Conservation (phyloP, 2,113 vertebrate species). For the Pogonocichla stellata region DNA sequence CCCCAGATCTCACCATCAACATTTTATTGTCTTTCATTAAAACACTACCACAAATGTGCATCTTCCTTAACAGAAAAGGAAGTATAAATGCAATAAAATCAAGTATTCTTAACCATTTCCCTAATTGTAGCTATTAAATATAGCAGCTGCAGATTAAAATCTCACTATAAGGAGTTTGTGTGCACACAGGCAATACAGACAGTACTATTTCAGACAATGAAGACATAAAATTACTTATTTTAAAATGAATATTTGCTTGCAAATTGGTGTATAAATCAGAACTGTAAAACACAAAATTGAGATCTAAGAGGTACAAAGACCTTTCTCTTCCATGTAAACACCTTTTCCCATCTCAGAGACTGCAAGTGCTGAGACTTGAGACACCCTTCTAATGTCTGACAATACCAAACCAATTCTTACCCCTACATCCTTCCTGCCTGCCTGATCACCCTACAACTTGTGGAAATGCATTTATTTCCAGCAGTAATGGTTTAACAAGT, state of each 20-base stretch:
- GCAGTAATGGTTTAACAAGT: neutral
- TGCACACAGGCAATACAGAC: neutral
- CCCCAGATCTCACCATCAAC: neutral
- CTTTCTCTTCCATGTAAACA: neutral
- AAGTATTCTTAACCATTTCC: constrained; percentile 7
- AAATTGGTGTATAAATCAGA: neutral
- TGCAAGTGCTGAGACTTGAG: neutral
- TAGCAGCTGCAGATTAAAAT: neutral
- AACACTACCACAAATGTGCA: neutral
- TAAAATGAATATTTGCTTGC: neutral
- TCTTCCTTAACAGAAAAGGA: neutral
- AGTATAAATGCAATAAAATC: neutral
- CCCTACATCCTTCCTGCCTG: neutral
- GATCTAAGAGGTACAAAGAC: neutral
- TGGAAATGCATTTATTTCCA: neutral
- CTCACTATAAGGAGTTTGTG: neutral
- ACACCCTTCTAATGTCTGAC: neutral
- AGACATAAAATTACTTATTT: neutral
- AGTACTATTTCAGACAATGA: neutral
- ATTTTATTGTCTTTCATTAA: neutral
- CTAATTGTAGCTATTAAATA: neutral
- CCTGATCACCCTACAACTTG: neutral
- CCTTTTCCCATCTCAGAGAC: neutral
- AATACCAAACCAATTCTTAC: neutral
- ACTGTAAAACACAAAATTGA: neutral